Base-by-base conservation (phyloP, 2,797 vertebrate genomes). In the Brachyalestes nurse region DNA sequence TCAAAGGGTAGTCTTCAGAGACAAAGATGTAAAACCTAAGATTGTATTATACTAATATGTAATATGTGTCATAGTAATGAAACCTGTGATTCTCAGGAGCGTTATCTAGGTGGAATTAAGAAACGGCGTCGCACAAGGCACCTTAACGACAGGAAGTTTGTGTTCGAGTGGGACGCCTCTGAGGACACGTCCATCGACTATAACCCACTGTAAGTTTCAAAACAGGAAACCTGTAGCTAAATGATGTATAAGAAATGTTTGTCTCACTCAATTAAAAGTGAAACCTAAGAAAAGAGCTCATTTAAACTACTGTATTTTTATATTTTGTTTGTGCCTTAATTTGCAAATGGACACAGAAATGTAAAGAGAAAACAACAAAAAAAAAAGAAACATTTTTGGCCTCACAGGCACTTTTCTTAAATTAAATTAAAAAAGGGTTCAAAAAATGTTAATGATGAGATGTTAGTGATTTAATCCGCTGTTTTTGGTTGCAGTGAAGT, bases 81-180 rank as follows among this genome's bases (percentile, higher is more conserved):
- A 40, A 17, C 38, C 16, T 76, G 17, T 78, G 16, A 19, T 60
- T 34, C 1, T 40, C 19, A 99, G 98, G 97, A 99, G 73, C 96
- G 97, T 4, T 99, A 98, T 87, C 93, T 99, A 4, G 97, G 98
- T 0, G 97, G 97, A 2, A 86, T 97, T 87, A 99, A 99, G 93
- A 99, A 99, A 88, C 95, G 98, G 12, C 90, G 97, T n/a, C 92
- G 97, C 60, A 98, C 97, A 0, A 95, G 97, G 49, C 97, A 99
- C 90, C 92, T 99, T 55, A 99, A 99, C 0, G 98, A 99, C 92
- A 95, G 98, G 83, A 99, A 99, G 90, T 99, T 99, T 67, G 98
- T 99, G 74, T 99, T 99, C 0, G 98, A 99, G 90, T 99, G 98
- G 98, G 98, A 99, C 0, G 98, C 97, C 0, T 98, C 97, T 0